Evolutionary conservation across 2,797 vertebrate species (phyloP).

Genomic region (Anguilla megastoma): DNA sequence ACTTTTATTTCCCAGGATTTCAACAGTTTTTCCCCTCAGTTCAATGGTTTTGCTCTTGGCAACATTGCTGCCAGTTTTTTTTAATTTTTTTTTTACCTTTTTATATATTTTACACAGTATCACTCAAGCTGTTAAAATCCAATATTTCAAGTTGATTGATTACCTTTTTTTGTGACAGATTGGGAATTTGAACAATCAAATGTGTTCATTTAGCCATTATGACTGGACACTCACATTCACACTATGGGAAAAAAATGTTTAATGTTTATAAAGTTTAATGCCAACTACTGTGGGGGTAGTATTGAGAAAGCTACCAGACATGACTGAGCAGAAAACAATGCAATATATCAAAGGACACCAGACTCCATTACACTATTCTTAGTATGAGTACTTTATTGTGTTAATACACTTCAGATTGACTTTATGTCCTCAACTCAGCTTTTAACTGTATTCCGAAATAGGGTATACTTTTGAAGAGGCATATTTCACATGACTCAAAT

Average conservation of each 20-base stretch:
- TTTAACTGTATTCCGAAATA: neutral
- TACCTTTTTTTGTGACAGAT: neutral
- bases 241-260: neutral
- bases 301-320: neutral
- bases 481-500: slow-evolving; percentile 16
- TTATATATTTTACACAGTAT: neutral
- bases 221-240: neutral
- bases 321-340: slow-evolving; percentile 9
- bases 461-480: slow-evolving; percentile 15
- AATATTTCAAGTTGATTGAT: neutral
- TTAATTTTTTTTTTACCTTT: too few species aligned
- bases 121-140: neutral
- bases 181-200: neutral
- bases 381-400: neutral
- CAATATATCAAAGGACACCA: neutral
- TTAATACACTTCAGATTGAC: slow-evolving; percentile 8
- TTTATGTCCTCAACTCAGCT: slow-evolving; percentile 5
- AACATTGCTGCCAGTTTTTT: too few species aligned
- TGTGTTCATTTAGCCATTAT: neutral
- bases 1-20: too few species aligned
- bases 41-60: too few species aligned
- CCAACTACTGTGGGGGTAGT: neutral
- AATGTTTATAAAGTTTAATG: neutral
- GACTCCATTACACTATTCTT: neutral
- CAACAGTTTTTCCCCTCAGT: too few species aligned